Evolutionary conservation across 2,113 vertebrate genomes (phyloP).

Genomic region (Clarias macrocephalus): DNA sequence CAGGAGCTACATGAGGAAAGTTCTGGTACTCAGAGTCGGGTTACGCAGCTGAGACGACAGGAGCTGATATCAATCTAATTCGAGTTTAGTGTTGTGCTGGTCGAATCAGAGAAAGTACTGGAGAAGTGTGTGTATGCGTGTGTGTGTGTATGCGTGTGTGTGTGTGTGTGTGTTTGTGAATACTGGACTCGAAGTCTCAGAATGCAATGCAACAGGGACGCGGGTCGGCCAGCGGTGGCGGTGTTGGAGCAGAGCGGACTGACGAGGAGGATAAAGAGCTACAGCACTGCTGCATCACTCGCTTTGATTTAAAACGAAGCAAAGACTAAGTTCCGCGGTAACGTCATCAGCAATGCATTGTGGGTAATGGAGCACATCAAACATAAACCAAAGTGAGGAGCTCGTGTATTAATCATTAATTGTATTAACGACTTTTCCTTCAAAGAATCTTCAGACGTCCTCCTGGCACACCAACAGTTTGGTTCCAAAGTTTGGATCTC

Average conservation of each 20-base stretch:
- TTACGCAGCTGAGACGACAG: background rate
- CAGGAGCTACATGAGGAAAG: background rate
- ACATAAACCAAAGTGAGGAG: background rate
- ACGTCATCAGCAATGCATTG: background rate
- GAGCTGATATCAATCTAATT: background rate
- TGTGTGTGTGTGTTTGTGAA: background rate
- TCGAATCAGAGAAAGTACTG: background rate
- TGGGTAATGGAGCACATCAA: background rate
- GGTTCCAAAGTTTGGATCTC: background rate
- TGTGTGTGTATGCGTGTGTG: background rate
- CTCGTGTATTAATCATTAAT: background rate
- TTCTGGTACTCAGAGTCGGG: background rate
- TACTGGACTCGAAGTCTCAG: background rate
- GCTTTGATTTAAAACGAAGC: background rate
- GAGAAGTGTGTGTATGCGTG: background rate
- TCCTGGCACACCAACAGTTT: background rate
- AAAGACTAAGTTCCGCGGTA: background rate
- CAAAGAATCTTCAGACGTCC: background rate
- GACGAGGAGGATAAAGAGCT: background rate
- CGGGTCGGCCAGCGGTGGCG: too few species aligned
- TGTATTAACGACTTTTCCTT: background rate
- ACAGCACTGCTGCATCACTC: background rate
- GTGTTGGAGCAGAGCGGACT: background rate
- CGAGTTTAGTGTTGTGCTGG: background rate
- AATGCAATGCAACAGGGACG: background rate